Evolutionary conservation across 2,113 vertebrate species (phyloP), one percentile per base, ranked within the genome.

Genomic region (Bujurquina vittata): DNA sequence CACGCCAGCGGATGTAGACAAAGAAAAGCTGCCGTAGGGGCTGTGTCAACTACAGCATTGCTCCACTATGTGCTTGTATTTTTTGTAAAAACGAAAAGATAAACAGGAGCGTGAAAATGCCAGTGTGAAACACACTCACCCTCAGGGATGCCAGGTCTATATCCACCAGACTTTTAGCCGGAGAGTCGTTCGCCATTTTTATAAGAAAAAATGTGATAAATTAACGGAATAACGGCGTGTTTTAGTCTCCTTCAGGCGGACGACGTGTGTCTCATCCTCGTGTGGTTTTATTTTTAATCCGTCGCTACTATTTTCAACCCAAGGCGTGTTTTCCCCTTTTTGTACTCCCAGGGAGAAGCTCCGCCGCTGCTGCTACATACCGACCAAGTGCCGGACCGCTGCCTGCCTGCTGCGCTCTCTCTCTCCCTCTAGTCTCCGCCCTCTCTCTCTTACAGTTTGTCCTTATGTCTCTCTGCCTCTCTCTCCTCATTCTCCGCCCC

Each of bases 121-220:
- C 29, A 4, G 1, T 6, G 26, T 12, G 20, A 49, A 33, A 46
- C 29, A 9, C 40, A 94, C 97, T 97, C 93, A 98, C 97, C 97
- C 97, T 92, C 93, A 98, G 88, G 40, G 97, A 96, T 69, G 97
- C 97, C 55, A 98, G 96, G 95, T 98, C 97, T 94, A 98, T 98
- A 74, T 98, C 97, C 94, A 97, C 97, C 90, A 98, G 96, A 95
- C 97, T 98, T 93, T 98, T 98, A 49, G 97, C 97, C 89, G 97
- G 97, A 91, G 97, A 98, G 78, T 98, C 97, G 97, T 98, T 98
- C 96, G 97, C 97, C 97, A 98, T 98, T 95, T 96, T 97, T 88
- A 84, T 23, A 49, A 43, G 0, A 33, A 81, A 90, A 94, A 87
- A 61, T 91, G 80, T 61, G 87, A 81, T 77, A 89, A 93, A 86